Evolutionary conservation across 2,113 vertebrate genomes (phyloP).

Genomic region (Barbus barbus): DNA sequence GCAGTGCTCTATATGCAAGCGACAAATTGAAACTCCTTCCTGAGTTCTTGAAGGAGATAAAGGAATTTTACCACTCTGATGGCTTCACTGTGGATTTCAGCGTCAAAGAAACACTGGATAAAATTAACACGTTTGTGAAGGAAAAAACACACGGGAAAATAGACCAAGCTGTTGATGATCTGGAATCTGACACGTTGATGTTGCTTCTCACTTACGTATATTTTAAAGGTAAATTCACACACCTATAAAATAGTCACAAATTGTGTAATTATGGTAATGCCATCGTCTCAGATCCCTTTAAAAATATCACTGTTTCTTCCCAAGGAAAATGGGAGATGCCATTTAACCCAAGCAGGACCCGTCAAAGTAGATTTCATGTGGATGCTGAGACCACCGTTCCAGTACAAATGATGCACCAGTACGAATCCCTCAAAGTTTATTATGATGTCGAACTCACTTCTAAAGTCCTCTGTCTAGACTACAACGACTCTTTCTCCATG

Average conservation of each 20-base stretch:
- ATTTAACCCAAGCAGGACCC: conserved; percentile 62
- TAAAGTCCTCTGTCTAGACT: conserved; percentile 65
- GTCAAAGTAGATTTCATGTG: conserved; percentile 59
- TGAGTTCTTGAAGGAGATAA: conserved; percentile 65
- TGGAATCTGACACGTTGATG: conserved; percentile 65
- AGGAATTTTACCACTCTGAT: conserved; percentile 62
- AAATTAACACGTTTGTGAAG: conserved; percentile 66
- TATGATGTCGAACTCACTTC: conserved; percentile 75
- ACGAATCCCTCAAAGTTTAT: conserved; percentile 42
- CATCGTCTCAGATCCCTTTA: neutral
- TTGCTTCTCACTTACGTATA: conserved; percentile 75
- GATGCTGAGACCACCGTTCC: conserved; percentile 65
- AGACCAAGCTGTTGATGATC: conserved; percentile 58
- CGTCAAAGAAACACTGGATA: conserved; percentile 37
- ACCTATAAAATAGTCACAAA: neutral
- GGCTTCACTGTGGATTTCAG: conserved; percentile 67
- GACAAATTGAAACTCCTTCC: conserved; percentile 31
- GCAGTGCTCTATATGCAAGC: conserved; percentile 68
- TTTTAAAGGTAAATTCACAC: conserved; percentile 69
- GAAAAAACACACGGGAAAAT: conserved; percentile 72
- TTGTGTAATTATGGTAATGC: neutral
- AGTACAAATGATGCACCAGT: conserved; percentile 75
- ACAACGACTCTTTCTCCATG: conserved; percentile 72
- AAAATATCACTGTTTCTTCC: neutral
- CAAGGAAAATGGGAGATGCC: conserved; percentile 73